Conservation (phyloP, 23 tunicate species). For the Trididemnum nubilum region DNA sequence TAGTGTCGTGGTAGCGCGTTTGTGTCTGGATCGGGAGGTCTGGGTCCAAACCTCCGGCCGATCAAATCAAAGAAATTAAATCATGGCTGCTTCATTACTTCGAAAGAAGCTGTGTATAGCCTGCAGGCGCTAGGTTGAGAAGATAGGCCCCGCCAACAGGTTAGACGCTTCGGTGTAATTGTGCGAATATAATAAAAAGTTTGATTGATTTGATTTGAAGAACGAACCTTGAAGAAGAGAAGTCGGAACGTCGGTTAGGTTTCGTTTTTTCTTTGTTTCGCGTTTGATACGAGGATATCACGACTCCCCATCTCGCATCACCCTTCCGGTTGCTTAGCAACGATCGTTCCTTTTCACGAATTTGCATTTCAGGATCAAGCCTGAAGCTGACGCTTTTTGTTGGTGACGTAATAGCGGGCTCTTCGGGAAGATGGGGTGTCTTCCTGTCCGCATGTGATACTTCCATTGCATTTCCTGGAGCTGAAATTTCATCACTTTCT, state of each 20-base stretch:
- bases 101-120: too few relatives aligned
- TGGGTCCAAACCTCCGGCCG: too few relatives aligned
- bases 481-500: neutral
- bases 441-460: neutral
- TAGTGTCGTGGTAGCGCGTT: too few relatives aligned
- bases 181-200: too few relatives aligned
- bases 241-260: neutral
- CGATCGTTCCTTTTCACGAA: neutral
- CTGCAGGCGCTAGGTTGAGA: too few relatives aligned
- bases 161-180: too few relatives aligned
- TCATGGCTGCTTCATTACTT: too few relatives aligned
- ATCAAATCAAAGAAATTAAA: too few relatives aligned
- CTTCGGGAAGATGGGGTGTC: neutral
- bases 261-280: conserved; percentile 7
- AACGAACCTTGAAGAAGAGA: neutral
- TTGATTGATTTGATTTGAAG: too few relatives aligned
- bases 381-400: conserved; percentile 63
- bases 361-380: conserved; percentile 54
- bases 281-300: conserved; percentile 39
- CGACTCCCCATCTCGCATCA: conserved; percentile 62
- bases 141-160: too few relatives aligned
- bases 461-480: neutral
- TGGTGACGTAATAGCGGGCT: conserved; percentile 6
- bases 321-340: conserved; percentile 19
- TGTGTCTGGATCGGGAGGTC: too few relatives aligned